Evolutionary conservation across 2,113 vertebrate species (phyloP).

Genomic region (Pontoporia blainvillei): DNA sequence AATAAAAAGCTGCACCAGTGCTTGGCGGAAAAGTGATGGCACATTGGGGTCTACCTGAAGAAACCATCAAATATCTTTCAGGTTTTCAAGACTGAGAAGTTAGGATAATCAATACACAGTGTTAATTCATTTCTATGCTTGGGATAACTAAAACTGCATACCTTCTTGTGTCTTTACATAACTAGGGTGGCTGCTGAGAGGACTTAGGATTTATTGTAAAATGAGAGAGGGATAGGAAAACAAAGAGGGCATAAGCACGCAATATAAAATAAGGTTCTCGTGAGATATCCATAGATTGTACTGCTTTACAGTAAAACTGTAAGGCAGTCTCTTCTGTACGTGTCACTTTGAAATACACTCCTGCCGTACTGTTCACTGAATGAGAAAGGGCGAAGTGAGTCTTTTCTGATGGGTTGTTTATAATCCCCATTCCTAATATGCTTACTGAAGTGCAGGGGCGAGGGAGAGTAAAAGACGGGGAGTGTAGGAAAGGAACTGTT

Average conservation of each 20-base stretch:
- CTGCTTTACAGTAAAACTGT: conserved; percentile 11
- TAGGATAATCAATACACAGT: conserved; percentile 40
- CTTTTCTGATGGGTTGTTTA: conserved; percentile 36
- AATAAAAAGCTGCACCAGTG: conserved; percentile 60
- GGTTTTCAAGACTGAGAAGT: conserved; percentile 12
- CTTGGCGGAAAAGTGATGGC: conserved; percentile 38
- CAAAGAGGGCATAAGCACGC: neutral
- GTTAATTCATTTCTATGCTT: conserved; percentile 50
- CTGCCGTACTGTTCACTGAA: neutral
- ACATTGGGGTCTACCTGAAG: conserved; percentile 52
- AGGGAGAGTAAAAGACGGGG: neutral
- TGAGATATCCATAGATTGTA: neutral
- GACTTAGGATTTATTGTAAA: conserved; percentile 38
- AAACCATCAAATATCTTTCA: conserved; percentile 51
- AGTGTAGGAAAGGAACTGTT: neutral
- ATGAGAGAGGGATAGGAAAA: neutral
- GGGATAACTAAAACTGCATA: neutral
- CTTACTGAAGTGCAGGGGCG: neutral
- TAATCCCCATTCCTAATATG: conserved; percentile 39
- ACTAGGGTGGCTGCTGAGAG: neutral
- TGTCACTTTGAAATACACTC: conserved; percentile 36
- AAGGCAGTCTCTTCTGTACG: neutral
- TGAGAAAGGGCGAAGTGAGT: neutral
- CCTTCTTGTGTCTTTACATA: conserved; percentile 20
- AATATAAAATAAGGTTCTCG: neutral